Evolutionary conservation across 2,113 vertebrate species (phyloP).

Genomic region (Amblyornis subalaris): DNA sequence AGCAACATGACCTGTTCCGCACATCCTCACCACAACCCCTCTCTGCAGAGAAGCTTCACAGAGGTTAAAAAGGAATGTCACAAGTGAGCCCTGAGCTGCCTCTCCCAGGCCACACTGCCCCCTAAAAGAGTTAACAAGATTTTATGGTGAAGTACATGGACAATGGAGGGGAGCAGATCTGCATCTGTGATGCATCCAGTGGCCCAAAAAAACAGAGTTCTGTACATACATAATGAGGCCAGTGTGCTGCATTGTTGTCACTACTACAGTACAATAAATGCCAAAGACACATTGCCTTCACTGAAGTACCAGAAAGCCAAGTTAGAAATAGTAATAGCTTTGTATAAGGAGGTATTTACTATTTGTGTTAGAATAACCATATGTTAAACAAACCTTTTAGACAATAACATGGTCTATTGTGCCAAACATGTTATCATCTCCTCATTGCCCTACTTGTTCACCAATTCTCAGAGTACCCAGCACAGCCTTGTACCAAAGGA

Average conservation of each 20-base stretch:
- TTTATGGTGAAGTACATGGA: background rate
- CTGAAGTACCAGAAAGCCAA: background rate
- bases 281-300: background rate
- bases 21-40: background rate
- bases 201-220: background rate
- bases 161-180: background rate
- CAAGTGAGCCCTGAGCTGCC: background rate
- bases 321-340: background rate
- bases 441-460: background rate
- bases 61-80: background rate
- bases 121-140: background rate
- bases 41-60: background rate
- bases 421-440: background rate
- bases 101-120: background rate
- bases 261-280: background rate
- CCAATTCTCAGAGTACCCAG: background rate
- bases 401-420: background rate
- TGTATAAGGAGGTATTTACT: background rate
- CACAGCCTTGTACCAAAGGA: background rate
- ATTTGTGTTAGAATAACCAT: background rate
- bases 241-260: background rate
- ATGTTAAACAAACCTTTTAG: background rate
- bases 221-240: background rate
- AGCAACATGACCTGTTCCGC: background rate
- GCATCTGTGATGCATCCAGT: background rate